A percentile compares a stretch with the other conserved stretches of the same genome.
Conservation (phyloP, 2,888 invertebrate genomes). For the Papilio elwesi region DNA sequence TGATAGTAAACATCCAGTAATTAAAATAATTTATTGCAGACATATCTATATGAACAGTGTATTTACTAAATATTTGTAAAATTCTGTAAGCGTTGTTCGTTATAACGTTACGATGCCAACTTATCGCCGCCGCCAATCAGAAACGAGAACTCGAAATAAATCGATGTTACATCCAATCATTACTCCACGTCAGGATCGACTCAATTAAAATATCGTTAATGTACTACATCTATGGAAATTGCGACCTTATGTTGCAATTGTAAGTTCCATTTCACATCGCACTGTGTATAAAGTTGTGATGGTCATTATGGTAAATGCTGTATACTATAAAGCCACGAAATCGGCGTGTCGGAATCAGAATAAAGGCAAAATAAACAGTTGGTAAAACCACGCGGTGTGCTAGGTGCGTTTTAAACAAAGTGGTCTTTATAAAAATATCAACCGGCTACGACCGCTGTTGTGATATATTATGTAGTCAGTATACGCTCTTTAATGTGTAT, state of each 20-base stretch:
- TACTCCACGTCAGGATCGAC: constrained; percentile 83
- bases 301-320: constrained; percentile 82
- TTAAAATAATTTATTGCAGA: too few relatives aligned
- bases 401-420: constrained; percentile 62
- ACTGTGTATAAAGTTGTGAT: constrained; percentile 67
- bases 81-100: constrained; percentile 72
- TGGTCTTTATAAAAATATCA: constrained; percentile 71
- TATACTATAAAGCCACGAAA: constrained; percentile 82
- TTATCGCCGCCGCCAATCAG: constrained; percentile 83
- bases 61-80: constrained; percentile 56
- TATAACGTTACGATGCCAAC: constrained; percentile 80
- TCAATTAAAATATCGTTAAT: constrained; percentile 85
- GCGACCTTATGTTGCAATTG: constrained; percentile 58
- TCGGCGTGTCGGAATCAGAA: constrained; percentile 81
- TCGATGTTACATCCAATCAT: constrained; percentile 84
- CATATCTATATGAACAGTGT: constrained; percentile 29
- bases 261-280: constrained; percentile 59
- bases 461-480: constrained; percentile 21
- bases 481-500: constrained; percentile 39
- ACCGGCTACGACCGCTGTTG: constrained; percentile 39
- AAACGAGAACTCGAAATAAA: constrained; percentile 83
- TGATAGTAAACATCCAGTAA: neutral
- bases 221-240: constrained; percentile 61
- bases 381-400: constrained; percentile 66
- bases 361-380: constrained; percentile 82